Conservation (phyloP, 2,797 vertebrate species). For the Cirrhinus mrigala region DNA sequence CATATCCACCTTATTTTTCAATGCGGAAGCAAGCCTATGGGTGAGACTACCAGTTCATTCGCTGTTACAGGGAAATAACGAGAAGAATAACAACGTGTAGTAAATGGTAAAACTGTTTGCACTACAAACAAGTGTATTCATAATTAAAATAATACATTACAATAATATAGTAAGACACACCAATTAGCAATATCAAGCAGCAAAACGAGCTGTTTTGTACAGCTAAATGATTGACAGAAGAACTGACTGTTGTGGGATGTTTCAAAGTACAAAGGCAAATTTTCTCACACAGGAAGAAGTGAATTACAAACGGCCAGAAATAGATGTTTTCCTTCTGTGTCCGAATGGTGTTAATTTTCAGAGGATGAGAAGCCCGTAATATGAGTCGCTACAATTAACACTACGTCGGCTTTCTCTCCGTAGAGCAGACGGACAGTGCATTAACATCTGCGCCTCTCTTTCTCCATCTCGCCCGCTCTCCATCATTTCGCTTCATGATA, state of each 20-base stretch:
- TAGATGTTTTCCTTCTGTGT: conserved; percentile 1
- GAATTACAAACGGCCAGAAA: not conserved
- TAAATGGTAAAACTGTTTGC: too few relatives aligned
- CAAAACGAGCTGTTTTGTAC: too few relatives aligned
- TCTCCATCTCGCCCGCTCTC: not conserved
- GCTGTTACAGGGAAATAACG: too few relatives aligned
- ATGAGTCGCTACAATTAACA: conserved; percentile 64
- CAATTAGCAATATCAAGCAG: too few relatives aligned
- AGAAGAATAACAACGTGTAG: too few relatives aligned
- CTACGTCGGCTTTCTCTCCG: conserved; percentile 12
- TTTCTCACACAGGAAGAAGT: not conserved
- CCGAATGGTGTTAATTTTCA: conserved; percentile 20
- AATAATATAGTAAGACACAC: too few relatives aligned
- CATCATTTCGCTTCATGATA: conserved; percentile 60
- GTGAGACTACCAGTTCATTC: too few relatives aligned
- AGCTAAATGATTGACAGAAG: not conserved
- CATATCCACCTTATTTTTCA: too few relatives aligned
- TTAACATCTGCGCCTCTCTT: conserved; percentile 35
- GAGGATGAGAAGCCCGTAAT: conserved; percentile 60
- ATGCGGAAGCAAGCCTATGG: too few relatives aligned
- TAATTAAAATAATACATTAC: too few relatives aligned
- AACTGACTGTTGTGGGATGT: not conserved
- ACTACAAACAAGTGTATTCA: too few relatives aligned
- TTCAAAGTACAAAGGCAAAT: not conserved
- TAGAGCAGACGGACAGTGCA: conserved; percentile 32